Percentiles rank a stretch among this genome's conserved stretches.
These are phyloP conservation scores for Syncerus caffer DNA, from an alignment of 2,797 vertebrate species.

Conservation along the genomic window DNA sequence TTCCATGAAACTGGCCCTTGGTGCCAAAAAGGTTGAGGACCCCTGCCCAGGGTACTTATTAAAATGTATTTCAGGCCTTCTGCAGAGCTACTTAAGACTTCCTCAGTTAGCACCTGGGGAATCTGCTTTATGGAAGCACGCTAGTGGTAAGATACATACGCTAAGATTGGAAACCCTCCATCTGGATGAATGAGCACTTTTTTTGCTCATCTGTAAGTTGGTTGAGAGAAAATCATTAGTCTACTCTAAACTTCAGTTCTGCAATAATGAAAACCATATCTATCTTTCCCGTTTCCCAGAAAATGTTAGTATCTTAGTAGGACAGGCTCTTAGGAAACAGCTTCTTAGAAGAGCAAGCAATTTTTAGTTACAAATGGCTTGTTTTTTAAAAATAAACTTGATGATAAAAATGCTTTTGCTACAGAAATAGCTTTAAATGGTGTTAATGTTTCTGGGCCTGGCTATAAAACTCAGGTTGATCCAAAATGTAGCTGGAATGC, in stretches of 20 bases:
- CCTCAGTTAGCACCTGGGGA: not conserved
- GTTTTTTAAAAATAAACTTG: slow-evolving; percentile 39
- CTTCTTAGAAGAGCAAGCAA: slow-evolving; percentile 20
- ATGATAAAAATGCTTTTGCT: slow-evolving; percentile 1
- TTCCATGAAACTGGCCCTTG: not conserved
- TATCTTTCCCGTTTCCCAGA: not conserved
- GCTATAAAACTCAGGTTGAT: slow-evolving; percentile 27
- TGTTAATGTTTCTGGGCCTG: not conserved
- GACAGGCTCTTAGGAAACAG: not conserved
- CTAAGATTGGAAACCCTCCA: not conserved
- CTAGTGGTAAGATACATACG: not conserved
- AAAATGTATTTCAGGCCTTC: not conserved
- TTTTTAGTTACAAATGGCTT: not conserved
- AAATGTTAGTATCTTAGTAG: not conserved
- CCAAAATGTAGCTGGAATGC: not conserved
- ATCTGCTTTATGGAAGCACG: not conserved
- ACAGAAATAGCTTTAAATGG: not conserved
- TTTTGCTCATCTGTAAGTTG: not conserved
- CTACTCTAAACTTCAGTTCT: not conserved
- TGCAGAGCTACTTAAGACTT: not conserved
- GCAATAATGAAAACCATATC: not conserved
- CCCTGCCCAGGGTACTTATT: not conserved
- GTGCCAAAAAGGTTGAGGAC: not conserved
- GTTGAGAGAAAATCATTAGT: not conserved
- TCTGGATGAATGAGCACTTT: not conserved